A percentile compares a stretch with the other conserved stretches of the same genome.
These are phyloP conservation scores for Momotus momota DNA, from an alignment of 2,797 vertebrate species.

Conservation along the genomic window DNA sequence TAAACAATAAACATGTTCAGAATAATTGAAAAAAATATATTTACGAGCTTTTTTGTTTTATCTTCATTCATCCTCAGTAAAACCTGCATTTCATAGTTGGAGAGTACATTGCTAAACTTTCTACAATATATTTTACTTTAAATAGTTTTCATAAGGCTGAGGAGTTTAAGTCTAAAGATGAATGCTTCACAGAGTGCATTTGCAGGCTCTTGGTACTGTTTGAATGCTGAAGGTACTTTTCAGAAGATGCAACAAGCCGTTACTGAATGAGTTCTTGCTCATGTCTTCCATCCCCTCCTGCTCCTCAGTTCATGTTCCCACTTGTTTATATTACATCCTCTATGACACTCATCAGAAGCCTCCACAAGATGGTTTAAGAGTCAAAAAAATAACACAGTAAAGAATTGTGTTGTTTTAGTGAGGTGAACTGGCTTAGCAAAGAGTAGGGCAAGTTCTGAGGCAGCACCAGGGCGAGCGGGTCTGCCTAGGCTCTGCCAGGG, in stretches of 20 bases:
- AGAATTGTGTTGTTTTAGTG: background rate
- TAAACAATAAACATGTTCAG: background rate
- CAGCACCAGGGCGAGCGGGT: background rate
- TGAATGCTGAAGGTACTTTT: background rate
- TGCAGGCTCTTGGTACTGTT: background rate
- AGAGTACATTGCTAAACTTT: background rate
- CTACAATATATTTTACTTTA: background rate
- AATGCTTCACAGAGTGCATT: background rate
- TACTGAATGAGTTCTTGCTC: background rate
- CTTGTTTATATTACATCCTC: accelerated
- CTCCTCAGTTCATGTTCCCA: background rate
- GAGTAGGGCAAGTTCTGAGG: background rate
- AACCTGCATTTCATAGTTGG: background rate
- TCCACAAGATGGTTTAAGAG: background rate
- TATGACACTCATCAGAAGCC: background rate
- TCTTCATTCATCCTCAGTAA: background rate
- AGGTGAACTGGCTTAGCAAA: background rate
- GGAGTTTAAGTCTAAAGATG: background rate
- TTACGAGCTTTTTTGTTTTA: background rate
- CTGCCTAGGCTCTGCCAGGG: background rate
- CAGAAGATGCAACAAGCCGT: background rate
- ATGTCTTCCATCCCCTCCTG: background rate
- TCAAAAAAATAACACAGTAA: background rate
- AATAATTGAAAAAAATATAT: background rate
- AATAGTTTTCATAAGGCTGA: background rate